Percentiles rank a stretch among this genome's conserved stretches.
Evolutionary conservation across 2,888 invertebrate species (phyloP).

Genomic region (Leucoma salicis): DNA sequence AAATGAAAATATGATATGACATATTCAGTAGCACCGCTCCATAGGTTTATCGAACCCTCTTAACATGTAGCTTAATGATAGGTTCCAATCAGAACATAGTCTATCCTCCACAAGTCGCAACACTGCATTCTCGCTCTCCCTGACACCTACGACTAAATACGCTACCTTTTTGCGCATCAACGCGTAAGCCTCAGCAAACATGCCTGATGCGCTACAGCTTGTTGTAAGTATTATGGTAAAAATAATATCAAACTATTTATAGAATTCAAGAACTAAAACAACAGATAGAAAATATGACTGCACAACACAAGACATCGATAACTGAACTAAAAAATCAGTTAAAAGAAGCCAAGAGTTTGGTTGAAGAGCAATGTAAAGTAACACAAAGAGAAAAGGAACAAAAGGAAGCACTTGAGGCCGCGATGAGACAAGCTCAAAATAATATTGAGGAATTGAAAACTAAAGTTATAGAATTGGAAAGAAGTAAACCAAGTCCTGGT

Average conservation of each 20-base stretch:
- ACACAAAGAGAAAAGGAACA: constrained; percentile 46
- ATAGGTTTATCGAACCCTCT: no score
- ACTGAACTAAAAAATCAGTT: constrained; percentile 55
- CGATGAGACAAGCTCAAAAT: constrained; percentile 45
- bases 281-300: constrained; percentile 52
- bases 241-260: background rate
- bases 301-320: constrained; percentile 49
- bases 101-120: no score
- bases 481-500: constrained; percentile 61
- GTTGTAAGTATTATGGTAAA: no score
- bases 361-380: constrained; percentile 49
- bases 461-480: constrained; percentile 61
- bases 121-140: no score
- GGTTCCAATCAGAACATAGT: no score
- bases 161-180: no score
- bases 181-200: no score
- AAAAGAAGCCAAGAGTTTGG: constrained; percentile 45
- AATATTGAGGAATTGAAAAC: constrained; percentile 52
- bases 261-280: constrained; percentile 61
- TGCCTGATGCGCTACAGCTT: no score
- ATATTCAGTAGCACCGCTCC: no score
- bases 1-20: no score
- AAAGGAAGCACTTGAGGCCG: constrained; percentile 44
- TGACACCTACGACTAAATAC: no score
- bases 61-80: no score